These are phyloP conservation scores for Asobara japonica DNA, from an alignment of 1,140 invertebrate species.

Conservation along the genomic window DNA sequence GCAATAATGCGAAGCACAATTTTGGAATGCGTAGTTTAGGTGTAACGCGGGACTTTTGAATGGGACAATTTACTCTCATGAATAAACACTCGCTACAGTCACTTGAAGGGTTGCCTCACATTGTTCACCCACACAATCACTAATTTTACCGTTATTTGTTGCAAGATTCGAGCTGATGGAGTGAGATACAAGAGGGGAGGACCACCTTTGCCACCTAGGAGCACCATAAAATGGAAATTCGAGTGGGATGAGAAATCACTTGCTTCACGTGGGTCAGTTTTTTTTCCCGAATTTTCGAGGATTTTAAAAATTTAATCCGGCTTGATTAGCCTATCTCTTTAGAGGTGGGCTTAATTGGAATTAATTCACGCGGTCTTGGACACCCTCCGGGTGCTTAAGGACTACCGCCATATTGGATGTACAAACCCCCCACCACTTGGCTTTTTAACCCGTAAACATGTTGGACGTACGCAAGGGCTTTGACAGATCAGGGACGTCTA, in stretches of 20 bases:
- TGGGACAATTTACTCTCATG: neutral
- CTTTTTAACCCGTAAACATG: conserved; percentile 9
- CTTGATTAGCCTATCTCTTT: neutral
- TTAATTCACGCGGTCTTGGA: conserved; percentile 43
- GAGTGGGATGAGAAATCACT: conserved; percentile 34
- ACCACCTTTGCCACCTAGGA: neutral
- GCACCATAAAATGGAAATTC: conserved; percentile 22
- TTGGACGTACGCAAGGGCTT: conserved; percentile 29
- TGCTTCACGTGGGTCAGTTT: conserved; percentile 42
- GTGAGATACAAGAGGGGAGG: neutral
- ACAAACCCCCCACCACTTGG: conserved; percentile 20
- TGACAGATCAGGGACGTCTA: conserved; percentile 25
- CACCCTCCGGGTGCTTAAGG: conserved; percentile 41
- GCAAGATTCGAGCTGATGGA: neutral
- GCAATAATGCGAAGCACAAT: no score
- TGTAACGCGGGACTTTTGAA: neutral
- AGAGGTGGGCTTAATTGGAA: neutral
- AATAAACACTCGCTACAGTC: no score
- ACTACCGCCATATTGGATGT: conserved; percentile 56
- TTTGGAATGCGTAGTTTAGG: no score
- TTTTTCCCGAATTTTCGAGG: conserved; percentile 8
- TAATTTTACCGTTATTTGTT: neutral
- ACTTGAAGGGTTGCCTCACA: neutral
- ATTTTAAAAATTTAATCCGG: neutral
- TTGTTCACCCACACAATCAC: neutral